Conservation (phyloP, 2,888 invertebrate genomes). For the Ceratothoa steindachneri region DNA sequence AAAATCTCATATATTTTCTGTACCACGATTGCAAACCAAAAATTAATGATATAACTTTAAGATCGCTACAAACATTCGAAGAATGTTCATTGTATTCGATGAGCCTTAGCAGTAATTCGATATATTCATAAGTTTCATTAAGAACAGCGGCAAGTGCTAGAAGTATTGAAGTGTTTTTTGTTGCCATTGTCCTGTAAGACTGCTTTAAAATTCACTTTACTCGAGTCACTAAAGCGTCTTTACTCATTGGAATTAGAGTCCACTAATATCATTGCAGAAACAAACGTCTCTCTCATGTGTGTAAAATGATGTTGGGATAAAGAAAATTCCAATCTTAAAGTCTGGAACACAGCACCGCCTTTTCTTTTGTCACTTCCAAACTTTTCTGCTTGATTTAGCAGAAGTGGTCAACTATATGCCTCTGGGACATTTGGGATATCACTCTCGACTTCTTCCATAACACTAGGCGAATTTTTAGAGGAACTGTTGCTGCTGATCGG, state of each 20-base stretch:
- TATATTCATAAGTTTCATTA: slow-evolving; percentile 36
- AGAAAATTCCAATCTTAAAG: slow-evolving; percentile 20
- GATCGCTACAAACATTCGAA: slow-evolving; percentile 25
- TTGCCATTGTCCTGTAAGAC: slow-evolving; percentile 22
- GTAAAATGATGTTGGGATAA: slow-evolving; percentile 20
- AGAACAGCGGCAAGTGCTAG: slow-evolving; percentile 39
- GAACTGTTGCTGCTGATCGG: too few species aligned
- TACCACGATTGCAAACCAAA: slow-evolving; percentile 41
- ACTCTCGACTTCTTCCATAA: too few species aligned
- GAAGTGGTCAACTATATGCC: too few species aligned
- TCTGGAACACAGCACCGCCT: slow-evolving; percentile 20
- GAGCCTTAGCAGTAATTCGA: slow-evolving; percentile 34
- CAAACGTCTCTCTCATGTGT: slow-evolving; percentile 2
- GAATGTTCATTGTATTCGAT: slow-evolving; percentile 32
- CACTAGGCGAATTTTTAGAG: too few species aligned
- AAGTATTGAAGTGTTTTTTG: slow-evolving; percentile 28
- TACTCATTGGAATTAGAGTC: slow-evolving; percentile 16
- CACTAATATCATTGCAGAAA: slow-evolving; percentile 20
- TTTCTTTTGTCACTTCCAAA: too few species aligned
- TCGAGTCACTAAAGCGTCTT: slow-evolving; percentile 22
- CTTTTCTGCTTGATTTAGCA: too few species aligned
- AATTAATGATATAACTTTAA: slow-evolving; percentile 48
- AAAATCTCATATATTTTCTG: slow-evolving; percentile 46
- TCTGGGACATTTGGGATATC: too few species aligned
- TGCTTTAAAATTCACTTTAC: slow-evolving; percentile 21